A percentile compares a stretch with the other conserved stretches of the same genome.
phyloP scores from a whole-genome alignment of 2,113 vertebrate genomes.

The Eptesicus fuscus region DNA sequence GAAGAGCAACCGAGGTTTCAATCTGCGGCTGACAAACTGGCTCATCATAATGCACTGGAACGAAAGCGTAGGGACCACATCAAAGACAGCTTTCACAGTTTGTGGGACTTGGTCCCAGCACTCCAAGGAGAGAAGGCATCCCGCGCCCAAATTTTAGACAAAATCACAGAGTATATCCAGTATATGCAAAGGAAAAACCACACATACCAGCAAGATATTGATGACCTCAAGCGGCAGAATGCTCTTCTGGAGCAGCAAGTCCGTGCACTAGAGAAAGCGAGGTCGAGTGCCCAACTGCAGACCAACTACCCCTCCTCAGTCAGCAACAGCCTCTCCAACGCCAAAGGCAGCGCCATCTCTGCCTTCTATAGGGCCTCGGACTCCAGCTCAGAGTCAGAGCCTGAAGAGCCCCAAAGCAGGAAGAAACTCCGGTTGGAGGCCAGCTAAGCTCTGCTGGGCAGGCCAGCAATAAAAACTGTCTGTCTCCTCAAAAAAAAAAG shows the following conservation, averaged over 20 bases:
- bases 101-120: conserved; percentile 90
- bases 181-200: conserved; percentile 99
- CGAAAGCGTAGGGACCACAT: conserved; percentile 98
- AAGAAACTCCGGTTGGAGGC: conserved; percentile 95
- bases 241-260: conserved; percentile 96
- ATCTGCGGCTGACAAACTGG: conserved; percentile 91
- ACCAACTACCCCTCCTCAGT: conserved; percentile 91
- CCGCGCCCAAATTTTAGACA: conserved; percentile 98
- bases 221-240: conserved; percentile 96
- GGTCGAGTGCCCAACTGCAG: conserved; percentile 92
- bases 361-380: conserved; percentile 95
- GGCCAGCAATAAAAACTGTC: conserved; percentile 83
- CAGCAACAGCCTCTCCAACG: conserved; percentile 95
- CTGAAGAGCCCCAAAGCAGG: conserved; percentile 92
- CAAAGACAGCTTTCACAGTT: conserved; percentile 97
- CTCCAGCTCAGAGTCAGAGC: conserved; percentile 95
- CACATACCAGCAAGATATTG: conserved; percentile 98
- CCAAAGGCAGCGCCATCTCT: conserved; percentile 95
- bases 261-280: conserved; percentile 95
- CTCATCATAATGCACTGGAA: conserved; percentile 97
- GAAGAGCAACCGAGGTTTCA: too few species aligned
- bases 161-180: conserved; percentile 99
- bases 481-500: conserved; percentile 61
- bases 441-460: conserved; percentile 87
- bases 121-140: conserved; percentile 98